Percentiles rank a stretch among this genome's conserved stretches.
phyloP scores from a whole-genome alignment of 2,888 invertebrate species.

The Trachelus iudaicus region DNA sequence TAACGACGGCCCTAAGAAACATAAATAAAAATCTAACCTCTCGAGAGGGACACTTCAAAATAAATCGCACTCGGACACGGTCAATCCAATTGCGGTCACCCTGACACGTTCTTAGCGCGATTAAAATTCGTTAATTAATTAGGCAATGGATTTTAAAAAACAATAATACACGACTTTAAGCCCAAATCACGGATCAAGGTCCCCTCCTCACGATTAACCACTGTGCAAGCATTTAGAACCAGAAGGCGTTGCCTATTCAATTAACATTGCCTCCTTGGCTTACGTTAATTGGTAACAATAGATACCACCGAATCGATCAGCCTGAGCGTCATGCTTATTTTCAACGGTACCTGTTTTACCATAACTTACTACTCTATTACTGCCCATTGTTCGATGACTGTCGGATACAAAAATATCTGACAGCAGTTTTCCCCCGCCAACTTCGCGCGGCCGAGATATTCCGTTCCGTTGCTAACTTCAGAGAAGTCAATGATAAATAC shows the following conservation, averaged over 20 bases:
- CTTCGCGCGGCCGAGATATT: too few relatives aligned
- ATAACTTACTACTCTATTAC: too few relatives aligned
- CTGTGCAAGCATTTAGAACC: background rate
- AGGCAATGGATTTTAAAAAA: background rate
- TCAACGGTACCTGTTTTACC: background rate
- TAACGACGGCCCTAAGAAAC: too few relatives aligned
- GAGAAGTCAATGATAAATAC: too few relatives aligned
- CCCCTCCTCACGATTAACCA: background rate
- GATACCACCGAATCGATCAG: background rate
- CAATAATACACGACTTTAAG: background rate
- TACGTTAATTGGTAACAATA: background rate
- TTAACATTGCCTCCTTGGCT: background rate
- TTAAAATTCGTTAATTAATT: background rate
- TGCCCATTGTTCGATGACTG: too few relatives aligned
- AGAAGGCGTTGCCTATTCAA: background rate
- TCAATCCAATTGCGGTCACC: background rate
- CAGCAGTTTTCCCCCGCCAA: too few relatives aligned
- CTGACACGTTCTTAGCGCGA: background rate
- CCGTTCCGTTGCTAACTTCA: too few relatives aligned
- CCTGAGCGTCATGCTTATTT: background rate
- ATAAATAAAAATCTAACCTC: too few relatives aligned
- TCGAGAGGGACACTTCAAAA: background rate
- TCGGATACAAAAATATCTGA: too few relatives aligned
- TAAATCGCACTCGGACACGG: background rate
- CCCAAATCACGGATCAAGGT: background rate